phyloP scores from a whole-genome alignment of 2,888 invertebrate species.

The Drosophila pegasa region DNA sequence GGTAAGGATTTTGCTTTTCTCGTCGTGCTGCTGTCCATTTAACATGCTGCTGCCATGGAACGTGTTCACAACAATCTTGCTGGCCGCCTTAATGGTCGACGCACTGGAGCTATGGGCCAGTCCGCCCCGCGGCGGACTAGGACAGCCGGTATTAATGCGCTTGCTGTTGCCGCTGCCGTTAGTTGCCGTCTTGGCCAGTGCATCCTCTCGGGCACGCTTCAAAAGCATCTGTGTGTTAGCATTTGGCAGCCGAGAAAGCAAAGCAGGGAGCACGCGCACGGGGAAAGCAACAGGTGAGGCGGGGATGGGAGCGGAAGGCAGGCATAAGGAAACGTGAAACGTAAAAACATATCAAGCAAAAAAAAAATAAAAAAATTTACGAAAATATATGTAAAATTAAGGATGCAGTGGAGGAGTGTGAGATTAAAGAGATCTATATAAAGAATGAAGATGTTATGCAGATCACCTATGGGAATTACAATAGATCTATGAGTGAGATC shows the following conservation, averaged over 20 bases:
- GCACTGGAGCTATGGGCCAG: conserved; percentile 47
- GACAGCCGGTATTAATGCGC: conserved; percentile 39
- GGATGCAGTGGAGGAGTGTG: too few species aligned
- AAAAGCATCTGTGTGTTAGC: conserved; percentile 81
- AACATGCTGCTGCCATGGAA: conserved; percentile 84
- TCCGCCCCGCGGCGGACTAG: conserved; percentile 37
- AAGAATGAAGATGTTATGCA: too few species aligned
- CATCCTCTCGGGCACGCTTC: conserved; percentile 83
- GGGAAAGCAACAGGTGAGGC: conserved; percentile 5
- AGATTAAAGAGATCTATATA: too few species aligned
- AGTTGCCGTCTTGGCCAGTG: conserved; percentile 54
- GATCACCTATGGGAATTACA: not conserved
- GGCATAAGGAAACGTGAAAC: not conserved
- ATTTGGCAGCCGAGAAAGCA: conserved; percentile 48
- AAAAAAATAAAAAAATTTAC: not conserved
- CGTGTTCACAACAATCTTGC: conserved; percentile 83
- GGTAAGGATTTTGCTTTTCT: conserved; percentile 79
- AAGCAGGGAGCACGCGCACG: conserved; percentile 30
- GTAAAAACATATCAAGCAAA: not conserved
- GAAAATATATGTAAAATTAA: too few species aligned
- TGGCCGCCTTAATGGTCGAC: conserved; percentile 63
- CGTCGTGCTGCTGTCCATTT: conserved; percentile 76
- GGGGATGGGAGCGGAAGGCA: not conserved
- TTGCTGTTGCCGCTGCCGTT: conserved; percentile 44
- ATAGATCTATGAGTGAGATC: not conserved